A percentile compares a stretch with the other conserved stretches of the same genome.
Evolutionary conservation across 2,113 vertebrate species (phyloP).

Genomic region (Geococcyx californianus): DNA sequence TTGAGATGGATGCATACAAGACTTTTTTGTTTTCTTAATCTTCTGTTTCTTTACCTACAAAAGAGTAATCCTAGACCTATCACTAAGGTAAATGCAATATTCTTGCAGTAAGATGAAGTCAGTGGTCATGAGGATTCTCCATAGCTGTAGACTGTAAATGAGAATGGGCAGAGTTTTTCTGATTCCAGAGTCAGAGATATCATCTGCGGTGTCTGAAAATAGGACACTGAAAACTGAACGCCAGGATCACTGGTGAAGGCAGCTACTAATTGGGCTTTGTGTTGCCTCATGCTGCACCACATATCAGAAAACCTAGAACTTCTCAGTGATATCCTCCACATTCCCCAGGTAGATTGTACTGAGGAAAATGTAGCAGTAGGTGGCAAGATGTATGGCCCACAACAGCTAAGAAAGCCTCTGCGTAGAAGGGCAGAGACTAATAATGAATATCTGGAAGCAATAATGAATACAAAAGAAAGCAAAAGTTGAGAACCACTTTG

Average conservation of each 20-base stretch:
- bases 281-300: background rate
- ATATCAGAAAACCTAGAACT: background rate
- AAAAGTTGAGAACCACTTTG: background rate
- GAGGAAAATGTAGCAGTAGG: background rate
- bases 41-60: background rate
- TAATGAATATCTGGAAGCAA: background rate
- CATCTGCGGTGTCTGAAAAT: background rate
- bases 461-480: background rate
- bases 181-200: background rate
- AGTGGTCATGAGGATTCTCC: background rate
- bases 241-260: background rate
- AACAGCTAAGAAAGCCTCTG: background rate
- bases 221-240: background rate
- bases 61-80: background rate
- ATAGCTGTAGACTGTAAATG: background rate
- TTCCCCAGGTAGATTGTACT: background rate
- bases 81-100: background rate
- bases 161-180: background rate
- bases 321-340: background rate
- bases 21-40: background rate
- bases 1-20: background rate
- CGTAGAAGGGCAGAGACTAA: background rate
- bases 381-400: background rate
- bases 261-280: background rate
- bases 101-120: background rate